A percentile compares a stretch with the other conserved stretches of the same genome.
Conservation (phyloP, 2,797 vertebrate genomes). For the Helarctos malayanus region DNA sequence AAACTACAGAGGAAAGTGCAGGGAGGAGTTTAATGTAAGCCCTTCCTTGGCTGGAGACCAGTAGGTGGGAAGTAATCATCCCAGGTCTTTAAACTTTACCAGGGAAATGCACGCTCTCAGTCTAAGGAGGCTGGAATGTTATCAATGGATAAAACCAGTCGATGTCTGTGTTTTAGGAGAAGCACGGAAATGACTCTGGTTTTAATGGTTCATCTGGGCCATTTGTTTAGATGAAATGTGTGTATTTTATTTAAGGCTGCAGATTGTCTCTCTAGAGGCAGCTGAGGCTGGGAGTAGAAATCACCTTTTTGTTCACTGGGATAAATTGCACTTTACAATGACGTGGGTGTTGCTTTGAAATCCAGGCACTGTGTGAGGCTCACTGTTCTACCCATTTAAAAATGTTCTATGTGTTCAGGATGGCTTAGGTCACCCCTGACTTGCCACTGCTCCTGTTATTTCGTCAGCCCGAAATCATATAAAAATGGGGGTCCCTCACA, state of each 20-base stretch:
- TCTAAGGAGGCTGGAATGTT: not conserved
- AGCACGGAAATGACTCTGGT: not conserved
- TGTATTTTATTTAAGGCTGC: not conserved
- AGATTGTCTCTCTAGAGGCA: not conserved
- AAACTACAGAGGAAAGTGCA: not conserved
- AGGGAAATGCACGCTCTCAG: not conserved
- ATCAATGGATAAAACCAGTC: fast-evolving
- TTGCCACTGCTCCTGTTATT: not conserved
- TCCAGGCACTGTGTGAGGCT: not conserved
- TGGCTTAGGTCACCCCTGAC: not conserved
- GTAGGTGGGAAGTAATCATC: not conserved
- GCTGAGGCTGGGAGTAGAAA: not conserved
- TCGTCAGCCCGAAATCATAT: not conserved
- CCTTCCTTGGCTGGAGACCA: not conserved
- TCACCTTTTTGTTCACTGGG: not conserved
- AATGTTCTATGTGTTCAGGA: not conserved
- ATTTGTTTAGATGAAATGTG: not conserved
- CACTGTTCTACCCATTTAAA: not conserved
- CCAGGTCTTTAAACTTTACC: not conserved
- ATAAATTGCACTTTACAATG: not conserved
- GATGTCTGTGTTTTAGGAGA: not conserved
- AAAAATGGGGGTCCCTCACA: not conserved
- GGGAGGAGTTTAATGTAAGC: not conserved
- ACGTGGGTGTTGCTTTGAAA: not conserved
- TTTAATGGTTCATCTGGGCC: not conserved